Evolutionary conservation across 1,140 invertebrate species (phyloP).

Genomic region (Drosophila ogumai): DNA sequence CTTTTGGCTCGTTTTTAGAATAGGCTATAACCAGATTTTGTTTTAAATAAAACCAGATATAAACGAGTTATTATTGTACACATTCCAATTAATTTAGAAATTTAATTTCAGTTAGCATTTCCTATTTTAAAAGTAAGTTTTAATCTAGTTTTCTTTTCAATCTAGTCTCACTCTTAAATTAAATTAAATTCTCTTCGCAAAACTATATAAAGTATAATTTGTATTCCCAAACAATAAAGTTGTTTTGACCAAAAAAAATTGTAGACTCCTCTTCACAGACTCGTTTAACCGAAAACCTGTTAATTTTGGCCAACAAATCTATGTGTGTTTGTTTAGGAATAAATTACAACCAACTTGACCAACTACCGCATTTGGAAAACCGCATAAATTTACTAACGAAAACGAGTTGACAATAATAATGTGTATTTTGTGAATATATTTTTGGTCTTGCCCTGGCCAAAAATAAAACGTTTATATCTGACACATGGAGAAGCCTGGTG

Average conservation of each 20-base stretch:
- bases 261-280: constrained; percentile 34
- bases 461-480: constrained; percentile 50
- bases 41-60: neutral
- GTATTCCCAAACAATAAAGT: constrained; percentile 47
- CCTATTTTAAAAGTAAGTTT: neutral
- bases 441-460: constrained; percentile 30
- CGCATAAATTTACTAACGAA: constrained; percentile 35
- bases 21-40: neutral
- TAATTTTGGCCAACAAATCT: constrained; percentile 23
- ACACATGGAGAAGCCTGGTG: constrained; percentile 19
- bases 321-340: constrained; percentile 47
- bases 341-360: constrained; percentile 45
- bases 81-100: neutral
- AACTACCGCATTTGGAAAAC: constrained; percentile 39
- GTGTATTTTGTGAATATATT: constrained; percentile 23
- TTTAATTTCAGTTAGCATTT: neutral
- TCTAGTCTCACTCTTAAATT: neutral
- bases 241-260: constrained; percentile 47
- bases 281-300: constrained; percentile 50
- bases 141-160: neutral
- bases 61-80: neutral
- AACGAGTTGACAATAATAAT: constrained; percentile 54
- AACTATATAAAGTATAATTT: neutral
- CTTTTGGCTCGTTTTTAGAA: neutral
- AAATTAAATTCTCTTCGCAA: neutral